phyloP scores from a whole-genome alignment of 2,888 invertebrate species.

The Lottia gigantea region DNA sequence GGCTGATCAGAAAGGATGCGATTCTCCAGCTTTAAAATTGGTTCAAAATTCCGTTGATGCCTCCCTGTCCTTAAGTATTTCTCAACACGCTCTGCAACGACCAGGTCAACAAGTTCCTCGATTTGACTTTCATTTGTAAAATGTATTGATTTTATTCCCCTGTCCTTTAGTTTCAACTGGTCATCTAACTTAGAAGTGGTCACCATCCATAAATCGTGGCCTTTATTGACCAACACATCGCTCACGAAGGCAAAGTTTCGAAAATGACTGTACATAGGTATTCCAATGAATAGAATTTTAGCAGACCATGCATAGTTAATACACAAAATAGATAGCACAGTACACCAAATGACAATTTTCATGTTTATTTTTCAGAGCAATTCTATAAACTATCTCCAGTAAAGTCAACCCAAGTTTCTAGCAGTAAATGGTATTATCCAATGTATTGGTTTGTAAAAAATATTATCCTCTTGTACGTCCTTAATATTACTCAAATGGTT shows the following conservation, averaged over 20 bases:
- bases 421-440: too few relatives aligned
- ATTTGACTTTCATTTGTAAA: neutral
- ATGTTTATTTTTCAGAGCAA: too few relatives aligned
- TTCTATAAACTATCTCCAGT: too few relatives aligned
- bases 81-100: neutral
- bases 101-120: too few relatives aligned
- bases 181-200: neutral
- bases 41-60: neutral
- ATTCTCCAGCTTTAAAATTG: neutral
- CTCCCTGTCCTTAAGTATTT: neutral
- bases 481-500: too few relatives aligned
- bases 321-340: too few relatives aligned
- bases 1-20: constrained; percentile 15
- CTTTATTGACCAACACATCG: neutral
- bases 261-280: neutral
- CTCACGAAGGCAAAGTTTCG: neutral
- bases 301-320: neutral
- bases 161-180: neutral
- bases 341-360: too few relatives aligned
- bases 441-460: too few relatives aligned
- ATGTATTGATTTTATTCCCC: neutral
- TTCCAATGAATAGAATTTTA: neutral
- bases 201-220: neutral
- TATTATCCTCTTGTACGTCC: too few relatives aligned
- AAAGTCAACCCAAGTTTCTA: too few relatives aligned